phyloP scores from a whole-genome alignment of 2,113 vertebrate species.

The Panthera uncia region DNA sequence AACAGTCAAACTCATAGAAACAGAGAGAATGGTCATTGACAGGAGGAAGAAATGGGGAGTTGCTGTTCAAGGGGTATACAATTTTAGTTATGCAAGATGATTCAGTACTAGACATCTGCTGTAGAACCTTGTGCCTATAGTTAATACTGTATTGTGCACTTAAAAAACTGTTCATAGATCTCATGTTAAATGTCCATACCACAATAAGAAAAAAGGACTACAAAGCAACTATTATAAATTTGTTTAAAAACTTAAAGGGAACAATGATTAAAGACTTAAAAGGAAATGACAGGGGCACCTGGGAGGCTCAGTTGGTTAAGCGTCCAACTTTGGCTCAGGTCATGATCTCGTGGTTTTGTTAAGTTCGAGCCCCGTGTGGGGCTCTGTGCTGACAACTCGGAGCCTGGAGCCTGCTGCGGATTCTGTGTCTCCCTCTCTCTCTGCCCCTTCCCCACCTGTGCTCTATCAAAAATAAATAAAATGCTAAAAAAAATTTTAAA shows the following conservation, averaged over 20 bases:
- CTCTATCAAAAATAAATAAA: no score
- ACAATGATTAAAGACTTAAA: slow-evolving; percentile 4
- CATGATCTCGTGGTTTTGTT: no score
- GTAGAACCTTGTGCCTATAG: background rate
- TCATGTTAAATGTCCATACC: background rate
- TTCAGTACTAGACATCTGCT: background rate
- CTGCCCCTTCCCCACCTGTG: no score
- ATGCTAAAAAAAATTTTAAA: background rate
- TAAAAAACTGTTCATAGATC: background rate
- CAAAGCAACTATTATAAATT: background rate
- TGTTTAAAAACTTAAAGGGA: background rate
- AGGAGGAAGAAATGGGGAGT: background rate
- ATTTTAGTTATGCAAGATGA: background rate
- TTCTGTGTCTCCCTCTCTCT: no score
- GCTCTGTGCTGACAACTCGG: no score
- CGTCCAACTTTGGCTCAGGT: no score
- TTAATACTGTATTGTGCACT: background rate
- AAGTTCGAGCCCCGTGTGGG: no score
- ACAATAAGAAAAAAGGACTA: background rate
- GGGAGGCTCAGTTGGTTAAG: no score
- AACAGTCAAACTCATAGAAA: background rate
- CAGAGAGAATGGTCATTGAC: background rate
- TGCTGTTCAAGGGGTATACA: background rate
- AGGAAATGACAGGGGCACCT: background rate
- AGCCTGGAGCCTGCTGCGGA: no score